These are phyloP conservation scores for Lampropteryx suffumata DNA, from an alignment of 2,888 invertebrate genomes.

Conservation along the genomic window DNA sequence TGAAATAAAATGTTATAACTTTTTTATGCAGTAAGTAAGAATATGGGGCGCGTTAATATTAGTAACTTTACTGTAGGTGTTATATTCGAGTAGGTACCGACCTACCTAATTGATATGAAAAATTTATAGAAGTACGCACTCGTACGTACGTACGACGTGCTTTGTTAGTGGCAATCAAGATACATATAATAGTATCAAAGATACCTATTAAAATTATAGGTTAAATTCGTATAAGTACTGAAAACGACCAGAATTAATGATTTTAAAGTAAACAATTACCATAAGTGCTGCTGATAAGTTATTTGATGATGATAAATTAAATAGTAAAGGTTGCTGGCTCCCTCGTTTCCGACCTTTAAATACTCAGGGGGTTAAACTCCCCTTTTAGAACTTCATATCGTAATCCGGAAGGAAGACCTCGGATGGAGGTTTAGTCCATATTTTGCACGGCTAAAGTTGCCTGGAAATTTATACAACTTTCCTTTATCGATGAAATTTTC, in stretches of 20 bases:
- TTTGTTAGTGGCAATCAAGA: no score
- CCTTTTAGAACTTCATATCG: constrained; percentile 27
- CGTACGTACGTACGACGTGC: no score
- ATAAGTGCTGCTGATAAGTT: constrained; percentile 10
- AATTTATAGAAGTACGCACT: no score
- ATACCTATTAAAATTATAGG: no score
- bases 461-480: constrained; percentile 18
- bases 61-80: constrained; percentile 18
- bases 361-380: constrained; percentile 23
- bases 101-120: no score
- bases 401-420: constrained; percentile 28
- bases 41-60: constrained; percentile 38
- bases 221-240: no score
- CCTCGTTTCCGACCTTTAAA: constrained; percentile 26
- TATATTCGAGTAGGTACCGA: constrained; percentile 21
- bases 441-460: constrained; percentile 21
- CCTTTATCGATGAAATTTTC: constrained; percentile 16
- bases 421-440: constrained; percentile 24
- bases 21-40: constrained; percentile 53
- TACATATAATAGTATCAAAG: no score
- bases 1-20: constrained; percentile 61
- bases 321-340: constrained; percentile 24
- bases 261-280: constrained; percentile 12
- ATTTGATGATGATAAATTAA: constrained; percentile 20
- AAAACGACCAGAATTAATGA: constrained; percentile 1